phyloP scores from a whole-genome alignment of 2,888 invertebrate species.

The Nasonovia ribisnigri region DNA sequence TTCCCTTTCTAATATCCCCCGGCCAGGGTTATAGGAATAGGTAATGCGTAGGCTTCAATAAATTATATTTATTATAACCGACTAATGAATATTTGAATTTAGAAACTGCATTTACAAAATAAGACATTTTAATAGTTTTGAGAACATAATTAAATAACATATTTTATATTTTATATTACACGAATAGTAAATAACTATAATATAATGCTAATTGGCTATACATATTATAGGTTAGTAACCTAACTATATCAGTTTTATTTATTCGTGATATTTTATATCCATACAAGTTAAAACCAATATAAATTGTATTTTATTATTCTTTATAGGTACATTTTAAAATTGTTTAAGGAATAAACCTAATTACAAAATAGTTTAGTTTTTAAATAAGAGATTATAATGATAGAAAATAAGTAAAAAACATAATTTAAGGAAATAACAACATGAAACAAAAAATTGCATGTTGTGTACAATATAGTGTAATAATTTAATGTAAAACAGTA shows the following conservation, averaged over 20 bases:
- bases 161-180: background rate
- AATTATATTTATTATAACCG: slow-evolving; percentile 25
- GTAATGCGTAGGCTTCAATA: background rate
- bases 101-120: background rate
- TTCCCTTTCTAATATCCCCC: slow-evolving; percentile 23
- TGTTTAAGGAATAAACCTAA: too few relatives aligned
- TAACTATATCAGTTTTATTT: background rate
- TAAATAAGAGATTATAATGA: too few relatives aligned
- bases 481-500: background rate
- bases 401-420: background rate
- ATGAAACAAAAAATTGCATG: background rate
- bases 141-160: background rate
- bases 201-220: background rate
- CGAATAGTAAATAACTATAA: background rate
- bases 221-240: background rate
- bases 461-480: background rate
- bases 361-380: too few relatives aligned
- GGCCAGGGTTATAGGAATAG: background rate
- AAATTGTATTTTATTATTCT: background rate
- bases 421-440: background rate
- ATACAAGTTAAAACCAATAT: background rate
- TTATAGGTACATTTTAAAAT: too few relatives aligned
- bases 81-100: slow-evolving; percentile 28
- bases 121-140: background rate
- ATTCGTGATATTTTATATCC: background rate